Conservation (phyloP, 2,888 invertebrate genomes). For the Pollenia amentaria region DNA sequence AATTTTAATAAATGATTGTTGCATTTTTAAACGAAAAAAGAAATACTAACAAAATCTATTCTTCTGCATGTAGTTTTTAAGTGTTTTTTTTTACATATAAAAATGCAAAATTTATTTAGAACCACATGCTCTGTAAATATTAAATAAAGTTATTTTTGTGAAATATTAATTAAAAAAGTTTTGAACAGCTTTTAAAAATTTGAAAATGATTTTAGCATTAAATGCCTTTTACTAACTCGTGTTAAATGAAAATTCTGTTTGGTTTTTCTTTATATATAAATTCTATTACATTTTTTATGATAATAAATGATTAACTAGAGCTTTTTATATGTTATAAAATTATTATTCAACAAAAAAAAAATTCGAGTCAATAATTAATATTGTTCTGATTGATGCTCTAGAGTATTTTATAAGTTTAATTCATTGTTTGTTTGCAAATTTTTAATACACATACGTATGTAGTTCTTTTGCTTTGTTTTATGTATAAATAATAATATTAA, state of each 20-base stretch:
- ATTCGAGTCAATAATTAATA: constrained; percentile 13
- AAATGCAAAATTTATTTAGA: not conserved
- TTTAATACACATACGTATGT: constrained; percentile 13
- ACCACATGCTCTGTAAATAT: not conserved
- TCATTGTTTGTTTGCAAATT: constrained; percentile 30
- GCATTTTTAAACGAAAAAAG: constrained; percentile 4
- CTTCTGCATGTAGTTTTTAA: not conserved
- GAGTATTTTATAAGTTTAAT: constrained; percentile 33
- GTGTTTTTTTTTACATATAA: not conserved
- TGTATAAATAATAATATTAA: constrained; percentile 42
- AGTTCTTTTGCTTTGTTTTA: not conserved
- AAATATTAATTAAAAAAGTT: constrained; percentile 20
- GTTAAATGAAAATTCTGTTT: not conserved
- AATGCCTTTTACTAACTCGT: constrained; percentile 5
- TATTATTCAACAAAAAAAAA: constrained; percentile 44
- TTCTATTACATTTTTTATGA: constrained; percentile 15
- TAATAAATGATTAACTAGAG: constrained; percentile 19
- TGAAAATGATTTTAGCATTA: constrained; percentile 17
- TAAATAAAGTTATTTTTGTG: constrained; percentile 19
- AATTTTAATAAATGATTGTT: not conserved
- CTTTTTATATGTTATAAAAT: constrained; percentile 21
- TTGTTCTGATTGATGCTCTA: constrained; percentile 16
- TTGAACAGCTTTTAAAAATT: constrained; percentile 14
- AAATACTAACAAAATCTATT: not conserved
- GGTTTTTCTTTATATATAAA: constrained; percentile 20